These are phyloP conservation scores for Neodiprion pinetum DNA, from an alignment of 1,140 invertebrate genomes.

Conservation along the genomic window DNA sequence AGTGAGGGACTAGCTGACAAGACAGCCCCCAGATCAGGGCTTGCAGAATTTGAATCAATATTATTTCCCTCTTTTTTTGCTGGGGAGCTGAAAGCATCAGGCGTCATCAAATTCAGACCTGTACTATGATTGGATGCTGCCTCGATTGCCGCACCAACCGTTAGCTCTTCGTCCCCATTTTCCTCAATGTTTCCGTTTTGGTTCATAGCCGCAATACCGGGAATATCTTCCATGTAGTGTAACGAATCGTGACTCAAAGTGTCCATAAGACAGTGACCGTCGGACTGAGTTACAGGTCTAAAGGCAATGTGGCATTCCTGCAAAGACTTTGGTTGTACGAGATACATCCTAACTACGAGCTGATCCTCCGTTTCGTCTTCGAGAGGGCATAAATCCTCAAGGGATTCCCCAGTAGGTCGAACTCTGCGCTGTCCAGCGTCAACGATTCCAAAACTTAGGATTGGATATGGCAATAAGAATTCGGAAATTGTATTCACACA, in stretches of 20 bases:
- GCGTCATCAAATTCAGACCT: conserved; percentile 79
- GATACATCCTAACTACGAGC: conserved; percentile 76
- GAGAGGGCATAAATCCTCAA: conserved; percentile 53
- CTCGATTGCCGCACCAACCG: conserved; percentile 40
- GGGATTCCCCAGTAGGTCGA: conserved; percentile 49
- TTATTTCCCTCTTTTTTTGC: conserved; percentile 58
- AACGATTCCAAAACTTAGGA: conserved; percentile 85
- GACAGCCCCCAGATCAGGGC: conserved; percentile 49
- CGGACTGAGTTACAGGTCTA: conserved; percentile 60
- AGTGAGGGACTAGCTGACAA: conserved; percentile 50
- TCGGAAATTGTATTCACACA: conserved; percentile 77
- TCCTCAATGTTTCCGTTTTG: conserved; percentile 62
- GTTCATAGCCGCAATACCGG: conserved; percentile 44
- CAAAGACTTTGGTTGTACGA: conserved; percentile 87
- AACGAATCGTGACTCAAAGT: conserved; percentile 51
- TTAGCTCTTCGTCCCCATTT: conserved; percentile 60
- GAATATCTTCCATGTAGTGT: conserved; percentile 50
- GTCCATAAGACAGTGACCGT: conserved; percentile 39
- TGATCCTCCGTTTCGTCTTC: conserved; percentile 58
- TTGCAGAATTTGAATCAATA: conserved; percentile 45
- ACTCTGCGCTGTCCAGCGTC: conserved; percentile 68
- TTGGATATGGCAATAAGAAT: conserved; percentile 82
- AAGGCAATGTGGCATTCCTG: conserved; percentile 87
- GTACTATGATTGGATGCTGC: conserved; percentile 46
- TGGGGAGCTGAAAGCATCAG: conserved; percentile 83